Evolutionary conservation across 2,797 vertebrate genomes (phyloP), one percentile per base, ranked within the genome.

Genomic region (Glyptemys insculpta): DNA sequence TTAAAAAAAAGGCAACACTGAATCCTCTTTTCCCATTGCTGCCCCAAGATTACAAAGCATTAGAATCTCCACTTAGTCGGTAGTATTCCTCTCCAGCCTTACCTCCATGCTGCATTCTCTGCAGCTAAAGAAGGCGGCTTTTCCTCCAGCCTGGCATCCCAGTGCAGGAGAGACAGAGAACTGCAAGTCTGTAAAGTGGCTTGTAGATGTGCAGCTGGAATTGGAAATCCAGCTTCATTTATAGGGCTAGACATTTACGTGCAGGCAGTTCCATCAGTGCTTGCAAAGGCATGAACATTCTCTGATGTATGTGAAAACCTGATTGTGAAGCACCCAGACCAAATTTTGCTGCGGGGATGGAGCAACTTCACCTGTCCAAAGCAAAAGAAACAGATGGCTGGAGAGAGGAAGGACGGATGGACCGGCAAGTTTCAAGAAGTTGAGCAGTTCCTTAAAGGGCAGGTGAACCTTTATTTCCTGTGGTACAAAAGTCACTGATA

Each of bases 131-230:
- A 3, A 2, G 41, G 79, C 98, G 87, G 93, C 87, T 97, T 31
- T 90, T 97, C 83, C 91, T 97, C 97, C 97, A 98, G 87, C 97
- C 62, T 0, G 92, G 96, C 97, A 98, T 98, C 53, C 85, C 94
- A 90, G 41, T 84, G 52, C 81, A 85, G 85, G 74, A 86, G 78
- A 97, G 37, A 74, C 68, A 94, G 87, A 96, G 88, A 95, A 89
- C 87, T 11, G 85, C 47, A 85, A 91, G 79, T 74, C 65, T 44
- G 72, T 56, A 57, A 3, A 90, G 92, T 86, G 44, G 76, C 52
- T 89, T 89, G 83, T 80, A 91, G 79, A 85, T 27, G 44, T 90
- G 86, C 81, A 79, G 88, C 54, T 95, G 86, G 87, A 95, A 62
- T 31, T 74, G 23, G 94, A 96, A 92, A 57, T 56, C 76, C 86